These are phyloP conservation scores for Ochropleura leucogaster DNA, from an alignment of 2,888 invertebrate species.

Conservation along the genomic window DNA sequence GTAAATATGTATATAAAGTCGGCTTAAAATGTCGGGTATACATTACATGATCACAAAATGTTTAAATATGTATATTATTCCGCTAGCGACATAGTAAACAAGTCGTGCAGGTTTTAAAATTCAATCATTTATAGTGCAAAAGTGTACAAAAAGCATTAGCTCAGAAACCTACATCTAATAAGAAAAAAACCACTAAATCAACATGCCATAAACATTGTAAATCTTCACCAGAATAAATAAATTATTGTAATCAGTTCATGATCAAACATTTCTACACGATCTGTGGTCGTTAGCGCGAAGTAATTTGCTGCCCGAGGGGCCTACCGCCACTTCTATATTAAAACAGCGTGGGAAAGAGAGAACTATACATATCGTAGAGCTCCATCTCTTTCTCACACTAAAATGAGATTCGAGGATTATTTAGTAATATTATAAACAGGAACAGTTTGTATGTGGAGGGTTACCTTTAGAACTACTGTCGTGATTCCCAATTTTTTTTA, in stretches of 20 bases:
- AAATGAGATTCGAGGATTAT: not conserved
- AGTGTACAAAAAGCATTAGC: not conserved
- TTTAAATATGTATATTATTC: not conserved
- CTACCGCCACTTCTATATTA: not conserved
- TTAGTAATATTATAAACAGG: not conserved
- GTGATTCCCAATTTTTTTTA: not conserved
- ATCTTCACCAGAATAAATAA: conserved; percentile 47
- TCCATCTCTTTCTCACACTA: not conserved
- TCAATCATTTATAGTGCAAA: not conserved
- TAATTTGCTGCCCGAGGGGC: conserved; percentile 20
- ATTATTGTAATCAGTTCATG: conserved; percentile 52
- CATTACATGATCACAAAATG: not conserved
- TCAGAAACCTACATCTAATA: conserved; percentile 18
- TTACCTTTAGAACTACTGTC: not conserved
- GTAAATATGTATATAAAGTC: not conserved
- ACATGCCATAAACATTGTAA: conserved; percentile 28
- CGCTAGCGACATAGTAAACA: not conserved
- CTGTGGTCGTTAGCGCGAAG: conserved; percentile 36
- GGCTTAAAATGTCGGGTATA: not conserved
- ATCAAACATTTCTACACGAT: conserved; percentile 50
- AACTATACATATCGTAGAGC: not conserved
- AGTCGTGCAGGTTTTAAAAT: not conserved
- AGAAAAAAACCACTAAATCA: conserved; percentile 35
- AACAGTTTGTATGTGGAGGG: not conserved
- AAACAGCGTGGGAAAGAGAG: not conserved